phyloP scores from a whole-genome alignment of 2,113 vertebrate species.

The Dendropsophus ebraccatus region DNA sequence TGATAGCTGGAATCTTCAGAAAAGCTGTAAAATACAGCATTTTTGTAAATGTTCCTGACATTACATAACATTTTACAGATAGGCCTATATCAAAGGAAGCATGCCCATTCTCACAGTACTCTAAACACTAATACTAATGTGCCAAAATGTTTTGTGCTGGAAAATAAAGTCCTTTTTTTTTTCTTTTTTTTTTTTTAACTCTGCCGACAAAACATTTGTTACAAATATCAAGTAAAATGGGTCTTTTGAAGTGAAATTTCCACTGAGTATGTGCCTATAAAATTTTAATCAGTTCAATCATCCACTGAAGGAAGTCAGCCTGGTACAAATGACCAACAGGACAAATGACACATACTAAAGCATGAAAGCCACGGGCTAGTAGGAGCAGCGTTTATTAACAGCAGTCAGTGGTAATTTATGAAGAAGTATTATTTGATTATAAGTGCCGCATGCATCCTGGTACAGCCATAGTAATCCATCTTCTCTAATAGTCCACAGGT shows the following conservation, averaged over 20 bases:
- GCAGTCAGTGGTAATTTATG: not conserved
- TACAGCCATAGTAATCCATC: not conserved
- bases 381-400: not conserved
- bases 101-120: not conserved
- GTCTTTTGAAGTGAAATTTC: constrained; percentile 7
- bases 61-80: constrained; percentile 47
- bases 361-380: not conserved
- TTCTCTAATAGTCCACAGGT: not conserved
- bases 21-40: constrained; percentile 39
- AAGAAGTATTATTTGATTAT: not conserved
- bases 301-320: not conserved
- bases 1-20: constrained; percentile 33
- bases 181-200: too few relatives aligned
- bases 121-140: constrained; percentile 34
- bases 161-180: constrained; percentile 15
- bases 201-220: constrained; percentile 18
- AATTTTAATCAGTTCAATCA: constrained; percentile 8
- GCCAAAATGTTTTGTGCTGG: constrained; percentile 14
- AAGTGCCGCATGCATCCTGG: not conserved
- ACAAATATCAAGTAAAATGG: constrained; percentile 21
- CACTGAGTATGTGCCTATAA: not conserved
- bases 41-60: constrained; percentile 49
- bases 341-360: not conserved
- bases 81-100: constrained; percentile 41
- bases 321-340: not conserved